A percentile compares a stretch with the other conserved stretches of the same genome.
Evolutionary conservation across 2,888 invertebrate genomes (phyloP).

Genomic region (Ophion obscuratus): DNA sequence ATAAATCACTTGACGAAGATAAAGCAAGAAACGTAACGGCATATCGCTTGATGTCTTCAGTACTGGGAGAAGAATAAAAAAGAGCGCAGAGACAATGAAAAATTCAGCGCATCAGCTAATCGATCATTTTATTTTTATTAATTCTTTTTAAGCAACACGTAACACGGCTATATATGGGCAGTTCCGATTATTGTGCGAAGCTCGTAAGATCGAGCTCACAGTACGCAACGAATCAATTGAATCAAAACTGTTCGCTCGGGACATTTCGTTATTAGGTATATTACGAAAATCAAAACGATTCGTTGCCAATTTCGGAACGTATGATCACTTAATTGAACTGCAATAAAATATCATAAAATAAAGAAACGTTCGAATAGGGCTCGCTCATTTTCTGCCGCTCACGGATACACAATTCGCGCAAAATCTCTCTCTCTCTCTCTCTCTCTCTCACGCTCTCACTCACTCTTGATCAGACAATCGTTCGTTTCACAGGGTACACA

Average conservation of each 20-base stretch:
- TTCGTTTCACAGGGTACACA: constrained; percentile 29
- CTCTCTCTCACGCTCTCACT: not conserved
- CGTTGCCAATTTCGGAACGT: constrained; percentile 43
- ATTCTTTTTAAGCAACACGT: constrained; percentile 81
- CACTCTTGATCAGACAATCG: constrained; percentile 30
- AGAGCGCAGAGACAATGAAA: constrained; percentile 1
- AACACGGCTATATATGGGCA: constrained; percentile 79
- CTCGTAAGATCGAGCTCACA: not conserved
- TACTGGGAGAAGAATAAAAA: not conserved
- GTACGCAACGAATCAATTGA: too few relatives aligned
- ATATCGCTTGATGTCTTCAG: not conserved
- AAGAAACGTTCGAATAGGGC: not conserved
- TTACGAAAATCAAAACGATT: constrained; percentile 41
- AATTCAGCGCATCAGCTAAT: constrained; percentile 27
- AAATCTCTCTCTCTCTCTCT: constrained; percentile 28
- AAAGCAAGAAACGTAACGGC: not conserved
- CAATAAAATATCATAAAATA: constrained; percentile 18
- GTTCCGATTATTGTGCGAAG: not conserved
- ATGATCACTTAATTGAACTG: constrained; percentile 41
- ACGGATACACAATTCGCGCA: constrained; percentile 5
- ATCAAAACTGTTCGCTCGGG: not conserved
- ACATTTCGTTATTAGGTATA: constrained; percentile 27
- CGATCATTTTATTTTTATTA: constrained; percentile 70
- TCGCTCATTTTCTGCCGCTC: constrained; percentile 1
- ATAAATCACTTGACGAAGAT: not conserved